Conservation (phyloP, 1,140 invertebrate species). For the Bombus pyrosoma region DNA sequence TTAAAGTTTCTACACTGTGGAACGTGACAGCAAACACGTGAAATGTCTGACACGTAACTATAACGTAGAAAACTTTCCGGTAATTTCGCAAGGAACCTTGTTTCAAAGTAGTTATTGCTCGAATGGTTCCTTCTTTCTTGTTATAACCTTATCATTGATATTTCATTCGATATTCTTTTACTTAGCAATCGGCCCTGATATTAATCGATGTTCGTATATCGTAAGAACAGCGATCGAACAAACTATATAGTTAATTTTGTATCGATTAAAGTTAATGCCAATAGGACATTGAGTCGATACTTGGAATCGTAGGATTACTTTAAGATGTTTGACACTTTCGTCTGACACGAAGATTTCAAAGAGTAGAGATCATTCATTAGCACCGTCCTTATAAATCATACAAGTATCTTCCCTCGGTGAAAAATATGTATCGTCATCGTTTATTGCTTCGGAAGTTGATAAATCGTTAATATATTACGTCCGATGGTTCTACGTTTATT, state of each 20-base stretch:
- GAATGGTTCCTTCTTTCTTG: constrained; percentile 11
- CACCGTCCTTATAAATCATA: constrained; percentile 63
- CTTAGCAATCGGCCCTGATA: neutral
- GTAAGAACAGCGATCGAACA: neutral
- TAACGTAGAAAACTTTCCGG: neutral
- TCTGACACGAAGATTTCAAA: constrained; percentile 37
- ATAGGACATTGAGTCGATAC: constrained; percentile 7
- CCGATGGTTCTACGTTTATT: neutral
- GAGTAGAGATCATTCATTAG: constrained; percentile 56
- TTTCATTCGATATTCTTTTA: neutral
- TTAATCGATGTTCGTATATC: constrained; percentile 9
- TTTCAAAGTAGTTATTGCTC: constrained; percentile 27
- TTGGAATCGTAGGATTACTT: constrained; percentile 7
- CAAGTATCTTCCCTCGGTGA: constrained; percentile 9
- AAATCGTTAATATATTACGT: constrained; percentile 2
- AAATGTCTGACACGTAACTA: neutral
- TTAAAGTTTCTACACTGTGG: constrained; percentile 44
- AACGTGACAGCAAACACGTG: neutral
- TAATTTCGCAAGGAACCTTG: neutral
- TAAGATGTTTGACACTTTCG: neutral
- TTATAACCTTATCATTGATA: constrained; percentile 12
- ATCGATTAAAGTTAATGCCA: neutral
- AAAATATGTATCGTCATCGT: neutral
- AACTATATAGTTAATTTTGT: constrained; percentile 1
- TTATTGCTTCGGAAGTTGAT: neutral